These are phyloP conservation scores for Dendrolimus pini DNA, from an alignment of 2,888 invertebrate species.

Conservation along the genomic window DNA sequence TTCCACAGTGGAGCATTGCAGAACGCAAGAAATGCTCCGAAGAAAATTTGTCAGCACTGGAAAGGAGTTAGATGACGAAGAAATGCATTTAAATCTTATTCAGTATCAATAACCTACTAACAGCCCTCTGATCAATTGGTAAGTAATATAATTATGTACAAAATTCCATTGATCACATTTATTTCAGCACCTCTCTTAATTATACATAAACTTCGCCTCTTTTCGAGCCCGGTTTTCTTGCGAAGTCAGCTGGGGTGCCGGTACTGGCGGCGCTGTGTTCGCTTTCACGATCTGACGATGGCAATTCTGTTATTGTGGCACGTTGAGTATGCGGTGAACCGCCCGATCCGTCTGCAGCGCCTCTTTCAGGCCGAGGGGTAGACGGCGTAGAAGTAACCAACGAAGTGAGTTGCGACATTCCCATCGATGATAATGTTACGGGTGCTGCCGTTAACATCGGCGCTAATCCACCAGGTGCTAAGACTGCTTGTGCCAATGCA, in stretches of 20 bases:
- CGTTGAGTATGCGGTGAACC: slow-evolving; percentile 25
- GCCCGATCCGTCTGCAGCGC: slow-evolving; percentile 30
- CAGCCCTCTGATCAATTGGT: background rate
- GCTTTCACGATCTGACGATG: slow-evolving; percentile 46
- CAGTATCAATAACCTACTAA: too few species aligned
- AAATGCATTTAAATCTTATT: too few species aligned
- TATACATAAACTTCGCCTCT: slow-evolving; percentile 67
- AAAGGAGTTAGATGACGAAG: too few species aligned
- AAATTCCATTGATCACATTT: slow-evolving; percentile 23
- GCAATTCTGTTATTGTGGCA: slow-evolving; percentile 39
- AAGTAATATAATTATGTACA: slow-evolving; percentile 1
- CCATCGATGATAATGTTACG: slow-evolving; percentile 73
- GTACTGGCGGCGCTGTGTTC: slow-evolving; percentile 39
- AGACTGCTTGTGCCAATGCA: slow-evolving; percentile 86
- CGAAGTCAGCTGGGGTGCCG: slow-evolving; percentile 40
- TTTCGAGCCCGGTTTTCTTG: slow-evolving; percentile 49
- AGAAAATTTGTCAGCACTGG: too few species aligned
- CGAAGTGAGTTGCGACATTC: slow-evolving; percentile 77
- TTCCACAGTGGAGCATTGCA: too few species aligned
- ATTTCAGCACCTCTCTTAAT: slow-evolving; percentile 24
- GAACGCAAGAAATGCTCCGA: too few species aligned
- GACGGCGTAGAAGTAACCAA: slow-evolving; percentile 71
- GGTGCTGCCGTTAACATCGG: slow-evolving; percentile 65
- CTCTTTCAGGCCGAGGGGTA: slow-evolving; percentile 45
- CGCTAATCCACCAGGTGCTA: slow-evolving; percentile 77